Evolutionary conservation across 2,113 vertebrate species (phyloP).

Genomic region (Pelodiscus sinensis): DNA sequence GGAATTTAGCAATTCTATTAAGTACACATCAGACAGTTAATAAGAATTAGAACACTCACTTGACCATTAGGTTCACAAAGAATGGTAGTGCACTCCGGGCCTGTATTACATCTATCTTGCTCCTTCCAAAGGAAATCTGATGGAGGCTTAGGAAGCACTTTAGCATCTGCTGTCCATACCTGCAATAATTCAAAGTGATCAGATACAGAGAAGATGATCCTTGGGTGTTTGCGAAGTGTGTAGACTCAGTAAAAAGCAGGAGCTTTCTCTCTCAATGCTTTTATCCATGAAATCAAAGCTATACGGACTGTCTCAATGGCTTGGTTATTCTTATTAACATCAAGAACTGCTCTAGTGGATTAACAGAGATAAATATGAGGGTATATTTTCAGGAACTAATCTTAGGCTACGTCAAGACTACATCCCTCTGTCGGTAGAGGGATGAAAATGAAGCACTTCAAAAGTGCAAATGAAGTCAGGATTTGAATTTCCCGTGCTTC

Average conservation of each 20-base stretch:
- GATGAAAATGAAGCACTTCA: too few relatives aligned
- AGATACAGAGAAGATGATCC: neutral
- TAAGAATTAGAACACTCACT: slow-evolving; percentile 36
- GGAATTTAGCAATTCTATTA: neutral
- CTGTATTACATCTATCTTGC: slow-evolving; percentile 58
- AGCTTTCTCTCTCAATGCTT: neutral
- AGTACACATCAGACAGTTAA: neutral
- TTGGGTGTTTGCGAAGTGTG: neutral
- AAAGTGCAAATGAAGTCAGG: too few relatives aligned
- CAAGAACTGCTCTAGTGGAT: slow-evolving; percentile 29
- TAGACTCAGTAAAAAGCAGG: neutral
- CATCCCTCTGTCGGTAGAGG: too few relatives aligned
- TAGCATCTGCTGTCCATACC: slow-evolving; percentile 69
- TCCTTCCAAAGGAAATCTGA: slow-evolving; percentile 76
- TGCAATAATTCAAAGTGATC: slow-evolving; percentile 10
- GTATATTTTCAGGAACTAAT: slow-evolving; percentile 16
- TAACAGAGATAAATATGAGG: slow-evolving; percentile 41
- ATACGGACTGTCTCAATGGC: neutral
- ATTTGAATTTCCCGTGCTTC: too few relatives aligned
- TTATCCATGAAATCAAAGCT: slow-evolving; percentile 46
- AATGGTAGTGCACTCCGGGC: slow-evolving; percentile 54
- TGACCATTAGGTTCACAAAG: slow-evolving; percentile 64
- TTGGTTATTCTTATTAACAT: slow-evolving; percentile 41
- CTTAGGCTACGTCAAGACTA: neutral
- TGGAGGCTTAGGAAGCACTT: slow-evolving; percentile 49